A percentile compares a stretch with the other conserved stretches of the same genome.
Evolutionary conservation across 2,888 invertebrate genomes (phyloP).

Genomic region (Teleiodes luculella): DNA sequence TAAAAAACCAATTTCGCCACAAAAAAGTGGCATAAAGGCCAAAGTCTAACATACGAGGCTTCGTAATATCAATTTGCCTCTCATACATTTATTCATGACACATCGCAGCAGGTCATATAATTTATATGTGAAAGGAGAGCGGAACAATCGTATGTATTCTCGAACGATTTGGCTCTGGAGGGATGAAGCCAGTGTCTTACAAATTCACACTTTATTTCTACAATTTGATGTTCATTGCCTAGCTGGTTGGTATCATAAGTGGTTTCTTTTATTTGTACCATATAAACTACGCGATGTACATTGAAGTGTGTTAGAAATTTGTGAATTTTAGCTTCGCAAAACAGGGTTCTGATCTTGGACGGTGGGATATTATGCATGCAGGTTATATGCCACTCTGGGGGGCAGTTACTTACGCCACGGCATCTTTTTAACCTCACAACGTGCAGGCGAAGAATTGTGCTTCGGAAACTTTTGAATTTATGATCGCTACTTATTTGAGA

Average conservation of each 20-base stretch:
- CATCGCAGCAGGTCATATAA: conserved; percentile 72
- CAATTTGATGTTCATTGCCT: no score
- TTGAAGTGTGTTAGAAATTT: no score
- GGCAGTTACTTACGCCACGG: conserved; percentile 66
- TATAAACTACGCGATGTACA: no score
- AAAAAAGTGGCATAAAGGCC: conserved; percentile 56
- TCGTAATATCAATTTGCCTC: conserved; percentile 74
- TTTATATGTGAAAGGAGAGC: conserved; percentile 69
- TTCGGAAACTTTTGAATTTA: conserved; percentile 14
- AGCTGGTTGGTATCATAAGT: no score
- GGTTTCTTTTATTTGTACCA: no score
- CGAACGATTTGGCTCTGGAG: conserved; percentile 63
- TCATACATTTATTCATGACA: conserved; percentile 75
- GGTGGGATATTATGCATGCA: conserved; percentile 62
- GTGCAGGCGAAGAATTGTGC: conserved; percentile 13
- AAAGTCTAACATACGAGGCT: conserved; percentile 60
- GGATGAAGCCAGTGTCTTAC: conserved; percentile 31
- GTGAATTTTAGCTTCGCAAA: no score
- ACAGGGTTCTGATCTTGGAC: no score
- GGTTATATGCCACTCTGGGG: conserved; percentile 68
- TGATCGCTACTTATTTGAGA: not conserved
- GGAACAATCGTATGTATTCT: conserved; percentile 69
- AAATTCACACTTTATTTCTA: no score
- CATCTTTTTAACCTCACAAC: conserved; percentile 45
- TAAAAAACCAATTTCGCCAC: conserved; percentile 67